Evolutionary conservation across 2,888 invertebrate genomes (phyloP).

Genomic region (Parasteatoda lunata): DNA sequence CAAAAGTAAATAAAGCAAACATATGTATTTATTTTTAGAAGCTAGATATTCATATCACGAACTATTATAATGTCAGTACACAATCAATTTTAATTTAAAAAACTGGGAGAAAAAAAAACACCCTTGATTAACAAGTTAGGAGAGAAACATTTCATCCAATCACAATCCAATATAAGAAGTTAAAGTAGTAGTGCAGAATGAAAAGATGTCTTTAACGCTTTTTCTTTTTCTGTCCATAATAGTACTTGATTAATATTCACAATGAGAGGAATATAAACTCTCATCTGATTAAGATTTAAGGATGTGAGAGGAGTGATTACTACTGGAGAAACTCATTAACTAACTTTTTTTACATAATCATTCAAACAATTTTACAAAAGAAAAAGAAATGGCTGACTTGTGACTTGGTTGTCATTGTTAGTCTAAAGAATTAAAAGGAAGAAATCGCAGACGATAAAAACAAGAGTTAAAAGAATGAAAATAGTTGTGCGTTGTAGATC

Average conservation of each 20-base stretch:
- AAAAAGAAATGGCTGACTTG: neutral
- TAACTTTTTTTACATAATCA: neutral
- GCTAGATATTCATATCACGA: no score
- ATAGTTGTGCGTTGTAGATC: slow-evolving; percentile 26
- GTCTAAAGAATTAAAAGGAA: slow-evolving; percentile 15
- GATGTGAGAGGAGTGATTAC: slow-evolving; percentile 33
- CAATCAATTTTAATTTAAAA: no score
- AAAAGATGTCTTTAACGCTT: neutral
- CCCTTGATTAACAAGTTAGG: neutral
- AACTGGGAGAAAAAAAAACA: neutral
- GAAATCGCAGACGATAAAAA: neutral
- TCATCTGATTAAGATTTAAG: slow-evolving; percentile 27
- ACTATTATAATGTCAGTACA: no score
- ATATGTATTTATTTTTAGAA: no score
- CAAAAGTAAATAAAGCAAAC: no score
- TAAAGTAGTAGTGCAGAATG: neutral
- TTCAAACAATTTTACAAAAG: neutral
- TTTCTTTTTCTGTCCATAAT: neutral
- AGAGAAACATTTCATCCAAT: neutral
- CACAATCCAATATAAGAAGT: neutral
- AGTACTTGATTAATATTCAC: slow-evolving; percentile 32
- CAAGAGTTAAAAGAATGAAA: slow-evolving; percentile 36
- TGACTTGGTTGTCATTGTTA: slow-evolving; percentile 33
- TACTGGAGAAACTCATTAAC: neutral
- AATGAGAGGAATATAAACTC: slow-evolving; percentile 4